Evolutionary conservation across 2,888 invertebrate genomes (phyloP), one percentile per base, ranked within the genome.

Genomic region (Hipparchia sbordonii): DNA sequence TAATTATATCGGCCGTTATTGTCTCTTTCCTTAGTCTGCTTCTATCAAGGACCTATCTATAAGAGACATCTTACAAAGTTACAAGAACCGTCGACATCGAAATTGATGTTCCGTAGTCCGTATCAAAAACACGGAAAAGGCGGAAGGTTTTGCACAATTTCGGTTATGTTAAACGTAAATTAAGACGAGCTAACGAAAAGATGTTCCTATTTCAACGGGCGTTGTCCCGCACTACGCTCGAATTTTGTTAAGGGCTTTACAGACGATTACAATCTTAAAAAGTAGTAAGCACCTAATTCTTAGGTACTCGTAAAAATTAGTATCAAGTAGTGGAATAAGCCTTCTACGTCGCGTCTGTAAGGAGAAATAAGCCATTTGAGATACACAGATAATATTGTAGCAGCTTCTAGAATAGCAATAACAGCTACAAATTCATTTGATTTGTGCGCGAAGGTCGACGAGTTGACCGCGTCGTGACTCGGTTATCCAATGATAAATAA

Each of bases 401-500:
- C 46, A 12, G 12, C 12, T 61, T 61, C 61, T 45, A 61, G 61
- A 61, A 45, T 12, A 59, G 33, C 59, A 59, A 12, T 39, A 60
- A 10, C 12, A 45, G 10, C 12, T 45, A 61, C 45, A 12, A 61
- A n/a, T 61, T 45, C 10, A 61, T 61, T 61, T 61, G 61, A 10
- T 45, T n/a, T 9, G 61, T n/a, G 45, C 45, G 61, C n/a, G 61
- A 61, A 61, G 61, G 61, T 61, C 61, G 61, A 12, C 45, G 0
- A 10, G 39, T 61, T 45, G 61, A 61, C 61, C 61, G 61, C 61
- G 61, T 45, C 61, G 61, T 45, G 61, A 45, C 45, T 57, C 57
- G 23, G 45, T 6, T 12, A n/a, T 39, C 45, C 12, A 61, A 10
- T 39, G 23, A 59, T 33, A 23, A 33, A 12, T 54, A 54, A 54